Evolutionary conservation across 2,797 vertebrate genomes (phyloP).

Genomic region (Hylomyscus alleni): DNA sequence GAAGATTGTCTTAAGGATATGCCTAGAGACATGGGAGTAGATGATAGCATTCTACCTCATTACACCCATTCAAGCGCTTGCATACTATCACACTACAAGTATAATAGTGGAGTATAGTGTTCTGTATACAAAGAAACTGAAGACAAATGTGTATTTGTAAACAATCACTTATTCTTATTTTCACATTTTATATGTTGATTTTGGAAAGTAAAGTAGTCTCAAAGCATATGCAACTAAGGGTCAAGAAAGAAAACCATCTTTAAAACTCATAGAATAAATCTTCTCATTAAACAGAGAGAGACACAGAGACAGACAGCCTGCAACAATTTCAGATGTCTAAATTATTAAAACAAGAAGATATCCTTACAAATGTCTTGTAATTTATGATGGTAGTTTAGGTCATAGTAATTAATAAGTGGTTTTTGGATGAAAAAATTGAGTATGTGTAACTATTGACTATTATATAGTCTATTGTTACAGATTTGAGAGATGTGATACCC

Average conservation of each 20-base stretch:
- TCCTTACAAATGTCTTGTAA: background rate
- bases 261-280: background rate
- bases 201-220: background rate
- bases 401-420: background rate
- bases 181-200: background rate
- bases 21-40: background rate
- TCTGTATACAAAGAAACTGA: background rate
- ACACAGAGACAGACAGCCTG: background rate
- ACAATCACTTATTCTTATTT: background rate
- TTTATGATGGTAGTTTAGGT: background rate
- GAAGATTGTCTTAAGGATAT: background rate
- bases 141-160: background rate
- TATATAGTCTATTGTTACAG: background rate
- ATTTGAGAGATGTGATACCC: background rate
- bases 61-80: background rate
- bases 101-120: background rate
- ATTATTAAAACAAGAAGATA: background rate
- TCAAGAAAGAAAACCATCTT: constrained; percentile 2
- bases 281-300: background rate
- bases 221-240: background rate
- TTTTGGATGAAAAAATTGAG: background rate
- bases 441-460: background rate
- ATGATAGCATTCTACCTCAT: background rate
- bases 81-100: background rate
- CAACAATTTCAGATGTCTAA: background rate